A percentile compares a stretch with the other conserved stretches of the same genome.
Conservation (phyloP, 92 coral and sea anemone species). For the Bergia sp. region DNA sequence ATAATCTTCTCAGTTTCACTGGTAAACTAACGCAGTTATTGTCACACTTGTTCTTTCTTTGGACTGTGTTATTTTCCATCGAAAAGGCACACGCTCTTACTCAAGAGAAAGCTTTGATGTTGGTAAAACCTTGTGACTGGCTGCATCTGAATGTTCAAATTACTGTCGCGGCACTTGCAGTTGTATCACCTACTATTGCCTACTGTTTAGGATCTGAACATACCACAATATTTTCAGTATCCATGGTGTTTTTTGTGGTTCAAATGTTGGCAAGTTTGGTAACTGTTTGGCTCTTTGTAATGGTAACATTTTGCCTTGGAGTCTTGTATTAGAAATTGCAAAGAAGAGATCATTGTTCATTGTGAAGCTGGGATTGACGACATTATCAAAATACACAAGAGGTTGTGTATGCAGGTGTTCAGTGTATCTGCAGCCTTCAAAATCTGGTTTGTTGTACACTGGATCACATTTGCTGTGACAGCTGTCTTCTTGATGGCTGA, state of each 20-base stretch:
- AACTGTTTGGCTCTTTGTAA: slow-evolving; percentile 65
- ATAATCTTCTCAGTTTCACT: slow-evolving; percentile 16
- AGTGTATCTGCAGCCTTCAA: slow-evolving; percentile 60
- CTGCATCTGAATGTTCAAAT: slow-evolving; percentile 49
- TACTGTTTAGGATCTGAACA: slow-evolving; percentile 1
- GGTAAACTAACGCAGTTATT: slow-evolving; percentile 44
- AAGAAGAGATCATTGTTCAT: slow-evolving; percentile 46
- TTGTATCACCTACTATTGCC: background rate
- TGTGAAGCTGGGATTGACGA: slow-evolving; percentile 51
- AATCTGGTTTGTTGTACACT: slow-evolving; percentile 69
- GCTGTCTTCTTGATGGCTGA: slow-evolving; percentile 59
- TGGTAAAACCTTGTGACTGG: slow-evolving; percentile 55
- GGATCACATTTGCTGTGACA: slow-evolving; percentile 58
- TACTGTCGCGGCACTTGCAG: slow-evolving; percentile 29
- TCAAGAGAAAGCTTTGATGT: slow-evolving; percentile 45
- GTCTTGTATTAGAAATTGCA: slow-evolving; percentile 47
- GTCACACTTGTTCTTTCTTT: slow-evolving; percentile 65
- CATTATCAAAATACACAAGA: slow-evolving; percentile 59
- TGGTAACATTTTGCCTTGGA: slow-evolving; percentile 59
- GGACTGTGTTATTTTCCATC: slow-evolving; percentile 56
- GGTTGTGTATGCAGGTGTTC: slow-evolving; percentile 56
- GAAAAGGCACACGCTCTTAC: slow-evolving; percentile 27
- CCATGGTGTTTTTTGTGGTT: background rate
- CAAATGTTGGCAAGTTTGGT: slow-evolving; percentile 61
- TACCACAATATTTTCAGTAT: background rate